phyloP scores from a whole-genome alignment of 2,113 vertebrate species.

The Lates calcarifer region DNA sequence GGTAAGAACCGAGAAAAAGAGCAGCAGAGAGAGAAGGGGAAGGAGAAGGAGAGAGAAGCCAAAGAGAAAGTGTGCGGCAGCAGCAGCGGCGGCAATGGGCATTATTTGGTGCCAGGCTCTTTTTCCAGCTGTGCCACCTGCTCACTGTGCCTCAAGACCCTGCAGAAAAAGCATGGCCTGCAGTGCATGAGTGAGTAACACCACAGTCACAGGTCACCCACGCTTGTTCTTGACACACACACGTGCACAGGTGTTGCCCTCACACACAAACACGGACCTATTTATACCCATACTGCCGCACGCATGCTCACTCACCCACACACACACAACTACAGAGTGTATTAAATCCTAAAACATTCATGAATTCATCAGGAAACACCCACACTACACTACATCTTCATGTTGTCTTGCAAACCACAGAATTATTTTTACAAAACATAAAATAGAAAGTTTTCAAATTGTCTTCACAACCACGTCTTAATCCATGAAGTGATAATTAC shows the following conservation, averaged over 20 bases:
- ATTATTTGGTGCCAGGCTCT: constrained; percentile 87
- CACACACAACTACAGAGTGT: background rate
- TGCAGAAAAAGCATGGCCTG: constrained; percentile 89
- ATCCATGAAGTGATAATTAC: background rate
- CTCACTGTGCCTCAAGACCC: constrained; percentile 90
- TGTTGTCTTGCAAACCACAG: background rate
- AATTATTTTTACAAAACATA: background rate
- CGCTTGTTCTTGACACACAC: constrained; percentile 30
- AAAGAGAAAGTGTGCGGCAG: constrained; percentile 75
- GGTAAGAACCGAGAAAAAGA: constrained; percentile 90
- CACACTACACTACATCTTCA: too few species aligned
- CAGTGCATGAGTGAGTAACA: constrained; percentile 93
- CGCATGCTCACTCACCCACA: constrained; percentile 35
- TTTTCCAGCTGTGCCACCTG: constrained; percentile 90
- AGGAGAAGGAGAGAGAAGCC: constrained; percentile 81
- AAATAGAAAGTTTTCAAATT: background rate
- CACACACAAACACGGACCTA: constrained; percentile 26
- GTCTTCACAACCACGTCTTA: background rate
- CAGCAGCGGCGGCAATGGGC: constrained; percentile 72
- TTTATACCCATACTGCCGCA: constrained; percentile 23
- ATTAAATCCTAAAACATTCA: background rate
- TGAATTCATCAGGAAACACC: background rate
- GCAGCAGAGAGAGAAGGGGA: constrained; percentile 84
- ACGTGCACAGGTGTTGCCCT: constrained; percentile 33
- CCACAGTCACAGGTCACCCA: constrained; percentile 56